Evolutionary conservation across 2,888 invertebrate species (phyloP).

Genomic region (Agrochola lota): DNA sequence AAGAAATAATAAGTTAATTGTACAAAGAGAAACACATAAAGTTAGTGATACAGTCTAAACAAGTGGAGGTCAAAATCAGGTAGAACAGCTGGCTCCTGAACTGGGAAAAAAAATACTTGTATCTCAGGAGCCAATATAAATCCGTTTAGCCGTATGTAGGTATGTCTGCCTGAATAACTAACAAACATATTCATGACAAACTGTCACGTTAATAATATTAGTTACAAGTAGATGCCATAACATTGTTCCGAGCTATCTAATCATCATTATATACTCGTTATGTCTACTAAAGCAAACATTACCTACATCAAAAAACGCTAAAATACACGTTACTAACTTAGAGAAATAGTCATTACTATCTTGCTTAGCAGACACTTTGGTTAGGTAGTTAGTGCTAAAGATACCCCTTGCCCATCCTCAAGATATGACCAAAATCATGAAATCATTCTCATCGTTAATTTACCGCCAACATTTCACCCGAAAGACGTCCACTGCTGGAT

Average conservation of each 20-base stretch:
- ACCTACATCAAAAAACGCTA: neutral
- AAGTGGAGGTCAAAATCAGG: no score
- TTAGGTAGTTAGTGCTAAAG: neutral
- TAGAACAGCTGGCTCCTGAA: no score
- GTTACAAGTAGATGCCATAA: neutral
- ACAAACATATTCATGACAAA: neutral
- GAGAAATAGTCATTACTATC: neutral
- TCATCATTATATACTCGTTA: constrained; percentile 14
- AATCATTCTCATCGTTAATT: neutral
- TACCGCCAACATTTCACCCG: no score
- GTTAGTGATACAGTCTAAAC: no score
- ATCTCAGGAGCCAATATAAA: no score
- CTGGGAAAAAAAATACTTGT: no score
- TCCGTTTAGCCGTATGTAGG: no score
- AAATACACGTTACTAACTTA: neutral
- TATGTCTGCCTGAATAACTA: neutral
- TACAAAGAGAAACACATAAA: no score
- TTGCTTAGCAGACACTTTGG: neutral
- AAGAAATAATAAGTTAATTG: no score
- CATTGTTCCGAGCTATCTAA: neutral
- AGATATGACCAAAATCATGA: neutral
- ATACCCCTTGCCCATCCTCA: neutral
- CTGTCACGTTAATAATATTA: neutral
- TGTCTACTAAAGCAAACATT: neutral
- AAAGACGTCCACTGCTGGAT: no score